Percentiles rank a stretch among this genome's conserved stretches.
These are phyloP conservation scores for Tetramorium simillimum DNA, from an alignment of 1,140 invertebrate species.

Conservation along the genomic window DNA sequence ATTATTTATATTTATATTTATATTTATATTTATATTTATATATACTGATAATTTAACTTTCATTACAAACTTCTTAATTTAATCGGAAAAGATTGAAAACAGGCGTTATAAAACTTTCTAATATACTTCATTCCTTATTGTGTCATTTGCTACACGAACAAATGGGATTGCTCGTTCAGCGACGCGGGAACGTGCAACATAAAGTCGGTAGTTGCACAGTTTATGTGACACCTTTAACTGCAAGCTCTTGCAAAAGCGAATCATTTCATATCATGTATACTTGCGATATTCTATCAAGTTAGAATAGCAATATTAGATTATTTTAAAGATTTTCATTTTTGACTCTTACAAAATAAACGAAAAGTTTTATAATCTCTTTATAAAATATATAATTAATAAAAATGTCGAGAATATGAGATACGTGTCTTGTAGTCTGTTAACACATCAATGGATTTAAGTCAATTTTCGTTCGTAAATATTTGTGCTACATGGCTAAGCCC, in stretches of 20 bases:
- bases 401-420: background rate
- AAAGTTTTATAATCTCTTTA: background rate
- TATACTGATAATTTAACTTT: background rate
- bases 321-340: background rate
- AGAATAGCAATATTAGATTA: background rate
- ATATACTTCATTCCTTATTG: slow-evolving; percentile 48
- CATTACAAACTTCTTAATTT: background rate
- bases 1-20: background rate
- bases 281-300: background rate
- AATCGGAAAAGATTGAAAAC: background rate
- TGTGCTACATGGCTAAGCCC: background rate
- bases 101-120: slow-evolving; percentile 12
- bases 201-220: slow-evolving; percentile 29
- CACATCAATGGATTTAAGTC: background rate
- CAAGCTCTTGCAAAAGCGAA: slow-evolving; percentile 25
- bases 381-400: slow-evolving; percentile 9
- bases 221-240: slow-evolving; percentile 52
- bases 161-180: slow-evolving; percentile 52
- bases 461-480: slow-evolving; percentile 10
- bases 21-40: background rate
- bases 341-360: background rate
- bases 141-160: slow-evolving; percentile 43
- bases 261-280: slow-evolving; percentile 30
- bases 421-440: background rate
- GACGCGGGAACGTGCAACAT: slow-evolving; percentile 37